A percentile compares a stretch with the other conserved stretches of the same genome.
Conservation (phyloP, 2,113 vertebrate genomes). For the Podarcis raffonei region DNA sequence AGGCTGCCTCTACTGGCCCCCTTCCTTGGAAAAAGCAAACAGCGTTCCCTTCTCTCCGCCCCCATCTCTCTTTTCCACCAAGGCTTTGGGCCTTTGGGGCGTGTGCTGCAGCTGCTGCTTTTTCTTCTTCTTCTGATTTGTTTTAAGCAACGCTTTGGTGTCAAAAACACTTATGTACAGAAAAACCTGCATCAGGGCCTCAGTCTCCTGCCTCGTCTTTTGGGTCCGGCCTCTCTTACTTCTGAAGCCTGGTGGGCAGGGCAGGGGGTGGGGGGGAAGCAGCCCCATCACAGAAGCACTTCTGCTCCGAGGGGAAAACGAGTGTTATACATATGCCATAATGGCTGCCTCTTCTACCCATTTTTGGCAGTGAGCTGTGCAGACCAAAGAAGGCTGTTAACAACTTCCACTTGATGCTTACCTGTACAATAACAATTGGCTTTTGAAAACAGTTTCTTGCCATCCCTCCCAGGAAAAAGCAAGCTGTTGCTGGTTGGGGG, state of each 20-base stretch:
- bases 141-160: slow-evolving; percentile 80
- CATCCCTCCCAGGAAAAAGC: background rate
- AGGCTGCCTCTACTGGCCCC: slow-evolving; percentile 17
- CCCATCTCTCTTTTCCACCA: slow-evolving; percentile 34
- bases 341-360: background rate
- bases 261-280: too few relatives aligned
- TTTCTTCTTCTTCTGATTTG: slow-evolving; percentile 60
- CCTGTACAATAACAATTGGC: background rate
- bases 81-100: slow-evolving; percentile 72
- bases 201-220: slow-evolving; percentile 67
- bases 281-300: too few relatives aligned
- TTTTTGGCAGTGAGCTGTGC: too few relatives aligned
- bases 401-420: too few relatives aligned
- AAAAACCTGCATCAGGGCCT: slow-evolving; percentile 79
- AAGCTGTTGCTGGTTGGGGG: background rate
- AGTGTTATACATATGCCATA: too few relatives aligned
- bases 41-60: background rate
- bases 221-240: background rate
- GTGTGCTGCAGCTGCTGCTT: slow-evolving; percentile 77
- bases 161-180: slow-evolving; percentile 83
- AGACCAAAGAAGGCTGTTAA: background rate
- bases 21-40: background rate
- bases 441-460: background rate
- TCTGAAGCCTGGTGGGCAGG: background rate
- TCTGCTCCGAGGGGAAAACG: background rate